phyloP scores from a whole-genome alignment of 2,888 invertebrate genomes.

The Cerceris ruficornis region DNA sequence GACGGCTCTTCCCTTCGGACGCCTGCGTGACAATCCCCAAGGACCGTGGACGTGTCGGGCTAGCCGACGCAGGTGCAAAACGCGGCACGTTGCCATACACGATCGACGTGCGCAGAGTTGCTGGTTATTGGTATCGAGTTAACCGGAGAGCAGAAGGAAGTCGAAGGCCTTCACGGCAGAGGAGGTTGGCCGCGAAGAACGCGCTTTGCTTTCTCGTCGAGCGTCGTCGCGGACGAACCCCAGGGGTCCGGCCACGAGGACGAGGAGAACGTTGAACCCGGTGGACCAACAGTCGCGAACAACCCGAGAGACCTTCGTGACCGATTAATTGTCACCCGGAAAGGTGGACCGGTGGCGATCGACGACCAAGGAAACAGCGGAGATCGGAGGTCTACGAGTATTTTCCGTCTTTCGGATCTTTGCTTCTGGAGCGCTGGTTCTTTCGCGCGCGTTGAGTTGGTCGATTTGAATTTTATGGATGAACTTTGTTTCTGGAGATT shows the following conservation, averaged over 20 bases:
- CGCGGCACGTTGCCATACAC: conserved; percentile 43
- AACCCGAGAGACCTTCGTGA: conserved; percentile 35
- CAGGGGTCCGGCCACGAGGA: conserved; percentile 14
- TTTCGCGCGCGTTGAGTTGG: not conserved
- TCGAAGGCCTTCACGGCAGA: conserved; percentile 18
- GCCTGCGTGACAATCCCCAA: conserved; percentile 55
- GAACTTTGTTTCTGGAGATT: not conserved
- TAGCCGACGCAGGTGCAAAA: conserved; percentile 64
- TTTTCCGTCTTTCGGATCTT: conserved; percentile 4
- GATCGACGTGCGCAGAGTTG: conserved; percentile 75
- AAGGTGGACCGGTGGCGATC: conserved; percentile 71
- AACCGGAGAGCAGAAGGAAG: conserved; percentile 64
- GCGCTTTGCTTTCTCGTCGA: conserved; percentile 6
- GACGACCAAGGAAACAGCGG: conserved; percentile 58
- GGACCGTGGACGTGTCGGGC: conserved; percentile 30
- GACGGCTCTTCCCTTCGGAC: conserved; percentile 25
- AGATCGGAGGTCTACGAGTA: conserved; percentile 17
- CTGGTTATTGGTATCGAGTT: conserved; percentile 74
- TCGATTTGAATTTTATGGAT: not conserved
- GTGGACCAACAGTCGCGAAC: conserved; percentile 22
- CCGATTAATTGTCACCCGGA: conserved; percentile 69
- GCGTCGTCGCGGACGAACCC: not conserved
- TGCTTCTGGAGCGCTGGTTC: conserved; percentile 8
- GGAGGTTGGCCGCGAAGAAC: not conserved
- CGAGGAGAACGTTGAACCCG: conserved; percentile 29